phyloP scores from a whole-genome alignment of 92 coral and sea anemone species.

The Epizoanthus ramosus region DNA sequence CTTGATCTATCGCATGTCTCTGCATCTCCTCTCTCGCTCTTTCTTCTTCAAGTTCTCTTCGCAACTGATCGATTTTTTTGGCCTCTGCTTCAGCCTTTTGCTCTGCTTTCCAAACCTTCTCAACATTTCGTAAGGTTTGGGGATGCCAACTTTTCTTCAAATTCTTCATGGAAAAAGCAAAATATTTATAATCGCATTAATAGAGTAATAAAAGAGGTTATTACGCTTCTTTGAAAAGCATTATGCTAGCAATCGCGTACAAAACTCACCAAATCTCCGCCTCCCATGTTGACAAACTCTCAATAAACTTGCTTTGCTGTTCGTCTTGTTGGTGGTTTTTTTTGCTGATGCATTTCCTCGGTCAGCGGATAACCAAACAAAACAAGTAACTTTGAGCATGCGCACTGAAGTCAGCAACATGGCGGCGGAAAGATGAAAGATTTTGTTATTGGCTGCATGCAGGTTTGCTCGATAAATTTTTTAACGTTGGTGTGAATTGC shows the following conservation, averaged over 20 bases:
- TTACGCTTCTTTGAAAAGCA: not conserved
- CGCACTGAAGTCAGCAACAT: not conserved
- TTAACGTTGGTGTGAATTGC: not conserved
- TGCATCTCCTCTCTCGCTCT: slow-evolving; percentile 98
- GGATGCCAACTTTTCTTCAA: slow-evolving; percentile 99
- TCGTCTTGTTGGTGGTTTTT: no score
- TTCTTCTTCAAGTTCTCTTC: slow-evolving; percentile 91
- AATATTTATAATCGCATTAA: not conserved
- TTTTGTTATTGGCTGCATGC: no score
- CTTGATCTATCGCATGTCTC: slow-evolving; percentile 95
- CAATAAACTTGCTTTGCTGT: not conserved
- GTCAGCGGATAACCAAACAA: slow-evolving; percentile 3
- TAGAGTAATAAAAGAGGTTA: not conserved
- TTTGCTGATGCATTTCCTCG: not conserved
- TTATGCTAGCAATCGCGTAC: not conserved
- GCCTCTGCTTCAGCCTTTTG: slow-evolving; percentile 97
- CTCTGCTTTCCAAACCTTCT: slow-evolving; percentile 99
- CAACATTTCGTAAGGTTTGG: slow-evolving; percentile 97
- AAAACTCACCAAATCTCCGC: slow-evolving; percentile 96
- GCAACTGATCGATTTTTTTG: slow-evolving; percentile 96
- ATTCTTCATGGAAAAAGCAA: slow-evolving; percentile 68
- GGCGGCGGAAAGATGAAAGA: no score
- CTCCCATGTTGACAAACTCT: slow-evolving; percentile 77
- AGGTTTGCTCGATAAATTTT: not conserved
- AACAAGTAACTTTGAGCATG: not conserved